phyloP scores from a whole-genome alignment of 2,888 invertebrate species.

The Aspidapion aeneum region DNA sequence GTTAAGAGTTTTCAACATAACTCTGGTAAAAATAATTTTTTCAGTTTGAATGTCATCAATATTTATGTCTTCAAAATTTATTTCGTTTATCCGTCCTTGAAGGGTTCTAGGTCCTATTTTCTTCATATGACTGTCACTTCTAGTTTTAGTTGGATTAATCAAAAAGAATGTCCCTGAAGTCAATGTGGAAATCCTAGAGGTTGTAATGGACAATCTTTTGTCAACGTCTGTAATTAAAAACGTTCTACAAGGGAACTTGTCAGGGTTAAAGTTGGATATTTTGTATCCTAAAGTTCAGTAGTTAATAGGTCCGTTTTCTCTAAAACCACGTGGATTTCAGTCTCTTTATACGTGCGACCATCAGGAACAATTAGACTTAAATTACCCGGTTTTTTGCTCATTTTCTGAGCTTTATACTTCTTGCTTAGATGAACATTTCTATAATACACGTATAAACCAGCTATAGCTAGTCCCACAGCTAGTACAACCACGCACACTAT shows the following conservation, averaged over 20 bases:
- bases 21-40: conserved; percentile 60
- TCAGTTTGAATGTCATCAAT: conserved; percentile 57
- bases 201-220: no score
- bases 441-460: conserved; percentile 45
- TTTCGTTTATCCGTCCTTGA: conserved; percentile 67
- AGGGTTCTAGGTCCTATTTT: conserved; percentile 56
- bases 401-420: conserved; percentile 46
- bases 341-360: conserved; percentile 78
- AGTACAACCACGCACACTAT: conserved; percentile 47
- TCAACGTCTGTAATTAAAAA: no score
- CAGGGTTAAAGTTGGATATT: no score
- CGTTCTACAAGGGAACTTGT: no score
- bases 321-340: conserved; percentile 81
- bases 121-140: conserved; percentile 48
- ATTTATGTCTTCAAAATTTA: conserved; percentile 59
- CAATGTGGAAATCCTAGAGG: no score
- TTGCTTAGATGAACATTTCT: conserved; percentile 44
- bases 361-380: conserved; percentile 75
- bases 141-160: no score
- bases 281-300: conserved; percentile 66
- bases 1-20: conserved; percentile 58
- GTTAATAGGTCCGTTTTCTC: conserved; percentile 80
- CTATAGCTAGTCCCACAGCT: conserved; percentile 47
- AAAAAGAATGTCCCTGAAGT: no score
- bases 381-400: conserved; percentile 38